A percentile compares a stretch with the other conserved stretches of the same genome.
Evolutionary conservation across 1,140 invertebrate genomes (phyloP).

Genomic region (Trissolcus basalis): DNA sequence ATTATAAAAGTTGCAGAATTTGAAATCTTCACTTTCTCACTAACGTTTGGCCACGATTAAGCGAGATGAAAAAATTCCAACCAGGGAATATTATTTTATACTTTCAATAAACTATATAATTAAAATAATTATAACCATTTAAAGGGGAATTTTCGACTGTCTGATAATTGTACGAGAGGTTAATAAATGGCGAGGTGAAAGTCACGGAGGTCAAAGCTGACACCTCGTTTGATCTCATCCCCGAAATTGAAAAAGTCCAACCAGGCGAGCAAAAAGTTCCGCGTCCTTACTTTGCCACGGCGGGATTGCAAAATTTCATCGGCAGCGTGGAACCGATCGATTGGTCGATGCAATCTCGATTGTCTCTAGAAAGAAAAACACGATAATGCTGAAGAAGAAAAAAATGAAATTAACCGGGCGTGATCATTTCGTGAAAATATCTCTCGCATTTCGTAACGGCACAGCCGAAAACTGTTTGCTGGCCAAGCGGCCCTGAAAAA

Average conservation of each 20-base stretch:
- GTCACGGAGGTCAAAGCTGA: slow-evolving; percentile 9
- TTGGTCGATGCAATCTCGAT: slow-evolving; percentile 20
- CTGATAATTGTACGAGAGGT: background rate
- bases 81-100: too few species aligned
- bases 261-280: slow-evolving; percentile 8
- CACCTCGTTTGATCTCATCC: slow-evolving; percentile 2
- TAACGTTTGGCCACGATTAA: too few species aligned
- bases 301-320: slow-evolving; percentile 25
- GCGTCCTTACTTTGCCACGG: slow-evolving; percentile 14
- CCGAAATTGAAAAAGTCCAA: slow-evolving; percentile 23
- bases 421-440: too few species aligned
- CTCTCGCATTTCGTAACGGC: too few species aligned
- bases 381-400: slow-evolving; percentile 5
- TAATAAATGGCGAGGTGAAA: slow-evolving; percentile 21
- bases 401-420: too few species aligned
- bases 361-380: slow-evolving; percentile 27
- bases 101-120: too few species aligned
- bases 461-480: slow-evolving; percentile 2
- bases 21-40: too few species aligned
- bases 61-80: too few species aligned
- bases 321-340: slow-evolving; percentile 25
- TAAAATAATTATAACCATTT: too few species aligned
- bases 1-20: too few species aligned
- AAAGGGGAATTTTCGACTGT: too few species aligned
- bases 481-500: slow-evolving; percentile 20